Conservation (phyloP, 1,140 invertebrate genomes). For the Bombus terrestris region DNA sequence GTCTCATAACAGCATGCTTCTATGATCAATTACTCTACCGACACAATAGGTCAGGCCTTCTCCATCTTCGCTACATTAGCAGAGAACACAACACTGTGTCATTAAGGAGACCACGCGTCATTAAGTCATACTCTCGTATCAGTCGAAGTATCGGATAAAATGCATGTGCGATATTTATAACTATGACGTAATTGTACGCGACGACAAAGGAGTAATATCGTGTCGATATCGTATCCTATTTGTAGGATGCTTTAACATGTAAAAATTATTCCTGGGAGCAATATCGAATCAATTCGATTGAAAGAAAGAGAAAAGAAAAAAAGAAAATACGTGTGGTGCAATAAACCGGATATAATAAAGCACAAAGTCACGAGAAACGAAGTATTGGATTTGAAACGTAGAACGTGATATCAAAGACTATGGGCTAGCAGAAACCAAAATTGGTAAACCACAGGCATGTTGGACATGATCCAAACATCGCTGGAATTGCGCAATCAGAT, state of each 20-base stretch:
- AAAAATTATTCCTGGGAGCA: neutral
- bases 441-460: neutral
- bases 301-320: neutral
- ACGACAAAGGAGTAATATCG: neutral
- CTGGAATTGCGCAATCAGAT: neutral
- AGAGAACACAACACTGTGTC: constrained; percentile 35
- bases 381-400: neutral
- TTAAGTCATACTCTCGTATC: constrained; percentile 38
- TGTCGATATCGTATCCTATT: too few species aligned
- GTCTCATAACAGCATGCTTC: constrained; percentile 44
- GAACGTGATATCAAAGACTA: neutral
- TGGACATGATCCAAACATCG: constrained; percentile 18
- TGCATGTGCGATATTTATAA: constrained; percentile 39
- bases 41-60: constrained; percentile 29
- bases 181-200: constrained; percentile 19
- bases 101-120: constrained; percentile 49
- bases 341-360: neutral
- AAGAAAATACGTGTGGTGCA: neutral
- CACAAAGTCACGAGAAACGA: neutral
- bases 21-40: constrained; percentile 39
- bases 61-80: constrained; percentile 43
- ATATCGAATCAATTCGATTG: neutral
- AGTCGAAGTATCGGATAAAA: constrained; percentile 28
- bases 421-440: neutral
- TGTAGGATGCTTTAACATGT: neutral